Conservation (phyloP, 2,888 invertebrate genomes). For the Leptopilina syphax region DNA sequence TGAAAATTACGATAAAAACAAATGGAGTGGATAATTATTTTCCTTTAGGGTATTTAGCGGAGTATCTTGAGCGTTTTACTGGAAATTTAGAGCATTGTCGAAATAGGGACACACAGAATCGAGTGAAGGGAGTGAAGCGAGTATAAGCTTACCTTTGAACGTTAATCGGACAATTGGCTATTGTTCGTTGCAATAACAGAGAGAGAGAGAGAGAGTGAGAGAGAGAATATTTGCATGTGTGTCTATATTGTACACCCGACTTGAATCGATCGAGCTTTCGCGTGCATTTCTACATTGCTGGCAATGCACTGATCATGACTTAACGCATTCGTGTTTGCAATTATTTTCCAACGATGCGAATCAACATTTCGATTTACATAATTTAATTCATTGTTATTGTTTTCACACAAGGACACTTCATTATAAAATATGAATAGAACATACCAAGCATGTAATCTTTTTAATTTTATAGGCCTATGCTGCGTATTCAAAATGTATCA, state of each 20-base stretch:
- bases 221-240: neutral
- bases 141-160: slow-evolving; percentile 9
- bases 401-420: neutral
- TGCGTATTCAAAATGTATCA: too few relatives aligned
- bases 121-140: slow-evolving; percentile 1
- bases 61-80: slow-evolving; percentile 1
- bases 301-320: neutral
- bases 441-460: neutral
- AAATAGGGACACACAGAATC: neutral
- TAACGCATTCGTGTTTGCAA: neutral
- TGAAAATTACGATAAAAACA: too few relatives aligned
- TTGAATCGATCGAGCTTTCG: slow-evolving; percentile 22
- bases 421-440: neutral
- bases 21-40: too few relatives aligned
- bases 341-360: slow-evolving; percentile 5
- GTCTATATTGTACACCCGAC: slow-evolving; percentile 8
- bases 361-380: slow-evolving; percentile 19
- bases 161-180: slow-evolving; percentile 13
- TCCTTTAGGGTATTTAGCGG: neutral
- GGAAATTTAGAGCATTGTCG: neutral
- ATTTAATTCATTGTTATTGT: slow-evolving; percentile 13
- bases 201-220: neutral
- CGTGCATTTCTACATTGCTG: slow-evolving; percentile 19
- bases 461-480: too few relatives aligned
- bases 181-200: slow-evolving; percentile 23